Evolutionary conservation across 2,888 invertebrate genomes (phyloP).

Genomic region (Tortricodes alternella): DNA sequence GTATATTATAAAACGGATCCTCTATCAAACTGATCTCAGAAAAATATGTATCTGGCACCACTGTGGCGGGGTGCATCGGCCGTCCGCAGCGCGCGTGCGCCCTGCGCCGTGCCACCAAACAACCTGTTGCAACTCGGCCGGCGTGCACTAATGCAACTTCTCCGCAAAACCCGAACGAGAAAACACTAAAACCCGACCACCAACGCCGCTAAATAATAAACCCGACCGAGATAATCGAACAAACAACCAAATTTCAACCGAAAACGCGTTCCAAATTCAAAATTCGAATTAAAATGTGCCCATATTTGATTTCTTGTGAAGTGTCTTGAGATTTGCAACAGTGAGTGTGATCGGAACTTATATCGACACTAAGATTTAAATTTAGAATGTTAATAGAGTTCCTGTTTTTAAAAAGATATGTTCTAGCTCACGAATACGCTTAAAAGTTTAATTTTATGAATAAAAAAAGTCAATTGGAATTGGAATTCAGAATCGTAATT

Average conservation of each 20-base stretch:
- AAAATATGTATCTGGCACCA: slow-evolving; percentile 48
- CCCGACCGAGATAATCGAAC: slow-evolving; percentile 27
- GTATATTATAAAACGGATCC: too few species aligned
- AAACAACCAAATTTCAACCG: slow-evolving; percentile 32
- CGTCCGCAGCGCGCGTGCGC: slow-evolving; percentile 63
- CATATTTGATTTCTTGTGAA: slow-evolving; percentile 5
- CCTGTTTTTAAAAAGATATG: not conserved
- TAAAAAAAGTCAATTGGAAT: slow-evolving; percentile 33
- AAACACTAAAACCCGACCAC: slow-evolving; percentile 48
- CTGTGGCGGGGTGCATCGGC: slow-evolving; percentile 65
- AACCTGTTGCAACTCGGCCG: slow-evolving; percentile 79
- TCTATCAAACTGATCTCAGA: too few species aligned
- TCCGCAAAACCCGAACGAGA: slow-evolving; percentile 60
- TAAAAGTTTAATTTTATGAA: not conserved
- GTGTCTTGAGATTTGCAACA: slow-evolving; percentile 2
- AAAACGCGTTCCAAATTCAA: slow-evolving; percentile 36
- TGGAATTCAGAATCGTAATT: slow-evolving; percentile 40
- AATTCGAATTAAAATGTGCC: slow-evolving; percentile 39
- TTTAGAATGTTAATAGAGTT: not conserved
- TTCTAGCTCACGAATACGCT: not conserved
- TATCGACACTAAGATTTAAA: not conserved
- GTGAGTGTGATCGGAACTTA: not conserved
- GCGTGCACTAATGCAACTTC: slow-evolving; percentile 78
- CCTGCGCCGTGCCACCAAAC: slow-evolving; percentile 60
- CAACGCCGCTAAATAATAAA: not conserved